A percentile compares a stretch with the other conserved stretches of the same genome.
These are phyloP conservation scores for Drosophila bunnanda DNA, from an alignment of 2,888 invertebrate genomes.

Conservation along the genomic window DNA sequence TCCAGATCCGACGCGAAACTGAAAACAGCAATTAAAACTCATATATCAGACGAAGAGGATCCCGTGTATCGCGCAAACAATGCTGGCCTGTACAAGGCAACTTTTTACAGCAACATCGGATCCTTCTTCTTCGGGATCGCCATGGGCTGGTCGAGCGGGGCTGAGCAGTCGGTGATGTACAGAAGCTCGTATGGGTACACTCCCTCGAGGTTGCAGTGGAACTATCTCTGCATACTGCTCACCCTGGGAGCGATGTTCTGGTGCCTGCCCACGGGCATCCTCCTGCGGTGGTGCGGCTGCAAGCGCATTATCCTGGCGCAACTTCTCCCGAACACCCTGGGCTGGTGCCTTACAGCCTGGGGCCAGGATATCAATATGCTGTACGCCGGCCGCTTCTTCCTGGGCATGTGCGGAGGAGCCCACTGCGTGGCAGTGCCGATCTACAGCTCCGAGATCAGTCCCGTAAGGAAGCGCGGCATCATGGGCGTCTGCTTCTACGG, in stretches of 20 bases:
- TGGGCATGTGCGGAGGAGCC: constrained; percentile 51
- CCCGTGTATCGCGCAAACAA: background rate
- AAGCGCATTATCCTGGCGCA: constrained; percentile 35
- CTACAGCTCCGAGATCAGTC: constrained; percentile 48
- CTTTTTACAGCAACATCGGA: constrained; percentile 25
- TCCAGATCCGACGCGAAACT: no score
- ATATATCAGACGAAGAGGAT: no score
- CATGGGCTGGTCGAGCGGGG: constrained; percentile 37
- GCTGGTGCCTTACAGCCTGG: constrained; percentile 22
- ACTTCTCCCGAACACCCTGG: constrained; percentile 32
- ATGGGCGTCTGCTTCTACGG: constrained; percentile 34
- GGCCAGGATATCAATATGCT: constrained; percentile 33
- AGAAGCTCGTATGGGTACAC: background rate
- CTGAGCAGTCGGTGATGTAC: background rate
- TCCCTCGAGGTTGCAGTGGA: constrained; percentile 5
- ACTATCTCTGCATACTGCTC: constrained; percentile 7
- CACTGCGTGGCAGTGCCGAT: constrained; percentile 45
- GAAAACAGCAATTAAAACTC: no score
- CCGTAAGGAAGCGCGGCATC: constrained; percentile 25
- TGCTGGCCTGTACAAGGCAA: constrained; percentile 37
- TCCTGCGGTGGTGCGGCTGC: constrained; percentile 36
- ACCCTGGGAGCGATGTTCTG: constrained; percentile 33
- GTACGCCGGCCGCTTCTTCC: constrained; percentile 38
- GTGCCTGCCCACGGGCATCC: constrained; percentile 43
- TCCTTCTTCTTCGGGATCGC: constrained; percentile 49